Evolutionary conservation across 1,140 invertebrate species (phyloP), one percentile per base, ranked within the genome.

Genomic region (Hormaphis cornu): DNA sequence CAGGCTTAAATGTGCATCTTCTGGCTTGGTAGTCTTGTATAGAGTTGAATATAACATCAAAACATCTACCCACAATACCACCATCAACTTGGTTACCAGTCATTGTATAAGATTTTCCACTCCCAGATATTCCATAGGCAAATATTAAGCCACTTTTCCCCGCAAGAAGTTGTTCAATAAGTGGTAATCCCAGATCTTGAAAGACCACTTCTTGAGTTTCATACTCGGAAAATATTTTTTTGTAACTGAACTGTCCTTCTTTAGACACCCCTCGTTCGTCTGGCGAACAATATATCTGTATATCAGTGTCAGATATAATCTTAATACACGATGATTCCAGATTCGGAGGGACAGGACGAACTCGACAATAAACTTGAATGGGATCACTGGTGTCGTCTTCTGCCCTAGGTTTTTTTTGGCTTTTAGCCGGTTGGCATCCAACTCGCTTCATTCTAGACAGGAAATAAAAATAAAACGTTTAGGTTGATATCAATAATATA

Each of bases 91-190:
- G 42, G 54, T 53, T 73, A 70, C 85, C 93, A 10, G 88, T 93
- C 89, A 98, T 95, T 1, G 95, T 98, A 75, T 87, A 94, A 0
- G 96, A 98, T 81, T 98, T 92, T 0, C 96, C 96, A 72, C 94
- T 97, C 1, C 93, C 93, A 5, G 95, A 98, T 3, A 98, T 91
- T 24, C 96, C 95, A 78, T 98, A 98, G 0, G 94, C 93, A 76
- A 98, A 97, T 7, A 98, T 78, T 22, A 96, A 80, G 42, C 89
- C 90, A 82, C 97, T 97, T 78, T 89, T 89, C 46, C 89, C 89
- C 69, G 84, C 82, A 28, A 92, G 80, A 7, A 93, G 77, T 74
- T 88, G 87, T 75, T 91, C 85, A 0, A 98, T 86, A 3, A 98
- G 79, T 1, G 95, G 94, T 50, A 89, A 80, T 1, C 91, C 90